Base-by-base conservation (phyloP, 2,888 invertebrate genomes). In the Syrista parreyssii region DNA sequence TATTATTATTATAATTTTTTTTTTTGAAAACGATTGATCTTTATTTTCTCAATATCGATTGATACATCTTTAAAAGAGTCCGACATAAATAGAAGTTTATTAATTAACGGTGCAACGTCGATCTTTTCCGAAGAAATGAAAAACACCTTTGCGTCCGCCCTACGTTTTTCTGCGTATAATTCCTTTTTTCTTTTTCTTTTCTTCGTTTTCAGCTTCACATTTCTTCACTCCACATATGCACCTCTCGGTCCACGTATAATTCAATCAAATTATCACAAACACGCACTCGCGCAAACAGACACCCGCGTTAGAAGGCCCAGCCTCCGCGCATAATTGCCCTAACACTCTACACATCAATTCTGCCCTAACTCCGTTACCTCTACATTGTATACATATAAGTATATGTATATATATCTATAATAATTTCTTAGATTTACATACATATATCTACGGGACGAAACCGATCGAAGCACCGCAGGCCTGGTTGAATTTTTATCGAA, bases 31-130 rank as follows among this genome's bases (percentile, higher is more conserved):
- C 86, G 84, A 88, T 84, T 81, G 85, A 88, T 87, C 84, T 88
- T 89, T 89, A 88, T 89, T 89, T 84, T 78, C 79, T 82, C 82
- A 86, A 86, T 87, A 87, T 88, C 85, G 81, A 86, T 84, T 81
- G 86, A 79, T 87, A 88, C 86, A 87, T 83, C 82, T 79, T 85
- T 85, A 80, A 85, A 85, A 86, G 85, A 84, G 82, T 79, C 85
- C 83, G 85, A 85, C 84, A 85, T 84, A 83, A 84, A 86, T 85
- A 82, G 81, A 83, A 86, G 75, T 81, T 84, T 80, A 81, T 78
- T 80, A 75, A 77, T 80, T 73, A 77, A 68, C n/a, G 69, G 12
- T 32, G 69, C 15, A 32, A n/a, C 69, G 30, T 69, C 30, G 32
- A 69, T 4, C 32, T 69, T 15, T 32, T 32, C 69, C n/a, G 9